Evolutionary conservation across 2,888 invertebrate species (phyloP).

Genomic region (Trachelus stipa): DNA sequence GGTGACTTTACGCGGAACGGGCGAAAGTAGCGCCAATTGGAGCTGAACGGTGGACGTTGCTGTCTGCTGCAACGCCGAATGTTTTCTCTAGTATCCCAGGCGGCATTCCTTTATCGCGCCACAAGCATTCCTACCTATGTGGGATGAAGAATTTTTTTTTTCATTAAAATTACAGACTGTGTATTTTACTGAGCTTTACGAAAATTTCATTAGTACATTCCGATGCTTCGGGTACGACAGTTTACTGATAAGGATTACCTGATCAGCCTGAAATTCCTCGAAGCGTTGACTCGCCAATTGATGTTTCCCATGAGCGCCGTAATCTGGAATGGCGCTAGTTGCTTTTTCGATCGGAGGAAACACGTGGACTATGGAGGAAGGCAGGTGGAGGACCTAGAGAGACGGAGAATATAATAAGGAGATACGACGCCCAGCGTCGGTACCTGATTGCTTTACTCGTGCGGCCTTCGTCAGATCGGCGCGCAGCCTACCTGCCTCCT

Average conservation of each 20-base stretch:
- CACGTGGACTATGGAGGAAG: conserved; percentile 12
- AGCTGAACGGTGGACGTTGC: conserved; percentile 47
- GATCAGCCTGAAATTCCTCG: not conserved
- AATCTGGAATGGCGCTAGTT: not conserved
- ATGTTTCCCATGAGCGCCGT: not conserved
- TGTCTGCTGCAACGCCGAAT: conserved; percentile 16
- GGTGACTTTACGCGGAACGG: conserved; percentile 28
- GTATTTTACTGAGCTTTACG: no score
- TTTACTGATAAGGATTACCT: not conserved
- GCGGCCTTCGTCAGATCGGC: conserved; percentile 42
- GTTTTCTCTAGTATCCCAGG: not conserved
- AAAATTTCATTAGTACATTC: not conserved
- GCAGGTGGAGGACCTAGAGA: conserved; percentile 9
- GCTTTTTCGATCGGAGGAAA: not conserved
- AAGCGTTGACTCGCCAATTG: not conserved
- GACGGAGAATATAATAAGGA: conserved; percentile 10
- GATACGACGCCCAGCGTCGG: conserved; percentile 26
- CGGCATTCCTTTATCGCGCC: no score
- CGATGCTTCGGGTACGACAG: not conserved
- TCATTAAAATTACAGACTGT: no score
- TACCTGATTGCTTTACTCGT: conserved; percentile 25
- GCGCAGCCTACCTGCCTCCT: conserved; percentile 8
- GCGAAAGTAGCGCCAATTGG: conserved; percentile 49
- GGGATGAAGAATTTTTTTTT: no score
- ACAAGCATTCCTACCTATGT: no score